Conservation (phyloP, 2,113 vertebrate species). For the Dasypus novemcinctus region DNA sequence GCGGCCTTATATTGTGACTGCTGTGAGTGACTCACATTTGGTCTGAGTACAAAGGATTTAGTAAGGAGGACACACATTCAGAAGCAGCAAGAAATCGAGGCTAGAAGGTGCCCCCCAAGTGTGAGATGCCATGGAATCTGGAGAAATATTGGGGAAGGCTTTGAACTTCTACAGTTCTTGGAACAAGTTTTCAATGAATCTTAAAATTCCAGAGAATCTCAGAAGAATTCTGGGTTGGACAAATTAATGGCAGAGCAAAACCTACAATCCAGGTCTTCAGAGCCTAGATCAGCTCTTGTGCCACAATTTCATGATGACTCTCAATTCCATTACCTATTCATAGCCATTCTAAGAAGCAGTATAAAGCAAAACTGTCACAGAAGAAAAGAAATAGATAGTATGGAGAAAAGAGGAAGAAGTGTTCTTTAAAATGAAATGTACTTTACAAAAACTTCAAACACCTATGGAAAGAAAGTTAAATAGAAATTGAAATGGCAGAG, state of each 20-base stretch:
- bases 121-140: not conserved
- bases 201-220: not conserved
- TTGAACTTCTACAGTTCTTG: not conserved
- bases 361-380: not conserved
- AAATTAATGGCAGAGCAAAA: not conserved
- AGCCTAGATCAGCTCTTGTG: not conserved
- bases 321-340: not conserved
- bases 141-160: not conserved
- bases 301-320: not conserved
- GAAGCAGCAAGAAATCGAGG: not conserved
- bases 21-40: not conserved
- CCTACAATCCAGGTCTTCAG: not conserved
- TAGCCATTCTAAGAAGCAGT: not conserved
- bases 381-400: not conserved
- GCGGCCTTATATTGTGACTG: not conserved
- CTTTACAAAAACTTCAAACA: not conserved
- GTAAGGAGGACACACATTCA: not conserved
- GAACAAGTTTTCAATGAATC: not conserved
- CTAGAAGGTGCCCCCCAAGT: not conserved
- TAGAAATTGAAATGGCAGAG: slow-evolving; percentile 1
- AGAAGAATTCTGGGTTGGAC: not conserved
- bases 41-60: not conserved
- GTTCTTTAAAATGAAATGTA: not conserved
- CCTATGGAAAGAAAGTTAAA: not conserved
- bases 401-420: not conserved